These are phyloP conservation scores for Sardina pilchardus DNA, from an alignment of 2,113 vertebrate genomes.

Conservation along the genomic window DNA sequence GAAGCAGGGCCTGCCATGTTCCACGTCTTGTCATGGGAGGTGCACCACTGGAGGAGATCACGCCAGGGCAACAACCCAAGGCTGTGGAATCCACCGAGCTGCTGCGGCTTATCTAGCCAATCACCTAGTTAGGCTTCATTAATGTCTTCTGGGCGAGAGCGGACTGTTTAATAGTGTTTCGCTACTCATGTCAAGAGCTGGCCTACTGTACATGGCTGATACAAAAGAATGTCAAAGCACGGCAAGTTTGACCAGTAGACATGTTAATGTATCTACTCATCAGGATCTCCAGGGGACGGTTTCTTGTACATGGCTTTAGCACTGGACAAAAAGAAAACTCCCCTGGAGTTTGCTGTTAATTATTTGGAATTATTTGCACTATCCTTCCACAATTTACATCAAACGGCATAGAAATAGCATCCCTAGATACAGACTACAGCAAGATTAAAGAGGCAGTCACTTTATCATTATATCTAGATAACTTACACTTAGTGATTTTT, in stretches of 20 bases:
- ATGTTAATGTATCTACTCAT: neutral
- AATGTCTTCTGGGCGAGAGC: neutral
- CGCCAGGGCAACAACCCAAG: slow-evolving; percentile 54
- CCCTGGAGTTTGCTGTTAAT: neutral
- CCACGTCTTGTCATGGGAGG: slow-evolving; percentile 64
- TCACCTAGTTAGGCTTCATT: neutral
- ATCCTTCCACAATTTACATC: neutral
- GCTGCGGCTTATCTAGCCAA: neutral
- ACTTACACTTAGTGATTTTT: neutral
- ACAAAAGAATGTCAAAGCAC: neutral
- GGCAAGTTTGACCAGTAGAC: neutral
- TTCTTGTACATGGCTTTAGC: no score
- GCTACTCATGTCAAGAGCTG: neutral
- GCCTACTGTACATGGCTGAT: neutral
- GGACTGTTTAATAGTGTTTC: neutral
- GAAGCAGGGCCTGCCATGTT: slow-evolving; percentile 63
- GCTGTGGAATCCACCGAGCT: neutral
- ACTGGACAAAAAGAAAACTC: neutral
- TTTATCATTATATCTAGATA: neutral
- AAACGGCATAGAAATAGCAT: neutral
- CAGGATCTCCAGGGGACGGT: no score
- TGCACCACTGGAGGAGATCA: slow-evolving; percentile 53
- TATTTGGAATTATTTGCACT: neutral
- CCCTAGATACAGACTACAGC: neutral
- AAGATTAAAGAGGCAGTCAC: neutral